Percentiles rank a stretch among this genome's conserved stretches.
These are phyloP conservation scores for Puntigrus tetrazona DNA, from an alignment of 2,113 vertebrate genomes.

Conservation along the genomic window DNA sequence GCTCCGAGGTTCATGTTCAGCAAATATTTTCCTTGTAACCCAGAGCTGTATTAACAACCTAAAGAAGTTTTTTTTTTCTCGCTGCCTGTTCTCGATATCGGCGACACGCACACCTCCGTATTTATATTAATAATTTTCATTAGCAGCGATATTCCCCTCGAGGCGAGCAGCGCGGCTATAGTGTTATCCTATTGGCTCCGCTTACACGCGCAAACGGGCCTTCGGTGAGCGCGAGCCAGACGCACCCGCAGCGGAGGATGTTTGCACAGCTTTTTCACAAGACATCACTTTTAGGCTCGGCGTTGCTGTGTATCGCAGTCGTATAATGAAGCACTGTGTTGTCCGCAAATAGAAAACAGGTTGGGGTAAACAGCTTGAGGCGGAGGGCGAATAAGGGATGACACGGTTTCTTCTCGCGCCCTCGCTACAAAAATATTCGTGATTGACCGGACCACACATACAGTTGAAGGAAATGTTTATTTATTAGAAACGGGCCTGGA, in stretches of 20 bases:
- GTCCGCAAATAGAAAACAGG: constrained; percentile 52
- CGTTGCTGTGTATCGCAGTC: constrained; percentile 36
- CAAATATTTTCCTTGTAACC: constrained; percentile 81
- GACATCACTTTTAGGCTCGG: constrained; percentile 41
- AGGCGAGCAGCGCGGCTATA: constrained; percentile 14
- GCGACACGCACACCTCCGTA: constrained; percentile 58
- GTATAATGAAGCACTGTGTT: constrained; percentile 56
- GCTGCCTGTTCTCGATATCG: constrained; percentile 59
- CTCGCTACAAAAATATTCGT: constrained; percentile 54
- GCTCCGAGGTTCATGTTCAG: constrained; percentile 75
- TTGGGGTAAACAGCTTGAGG: constrained; percentile 44
- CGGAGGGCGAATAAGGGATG: constrained; percentile 34
- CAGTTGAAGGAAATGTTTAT: constrained; percentile 66
- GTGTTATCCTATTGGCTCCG: constrained; percentile 43
- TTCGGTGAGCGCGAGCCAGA: constrained; percentile 31
- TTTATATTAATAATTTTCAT: constrained; percentile 57
- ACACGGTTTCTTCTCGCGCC: constrained; percentile 51
- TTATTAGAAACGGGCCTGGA: constrained; percentile 69
- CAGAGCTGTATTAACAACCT: constrained; percentile 72
- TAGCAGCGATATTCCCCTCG: constrained; percentile 52
- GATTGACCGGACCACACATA: constrained; percentile 73
- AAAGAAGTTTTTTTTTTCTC: constrained; percentile 60
- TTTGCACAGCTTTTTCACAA: constrained; percentile 56
- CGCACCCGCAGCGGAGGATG: constrained; percentile 51
- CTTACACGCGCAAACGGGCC: constrained; percentile 42